A percentile compares a stretch with the other conserved stretches of the same genome.
These are phyloP conservation scores for Falco berigora DNA, from an alignment of 2,797 vertebrate species.

Conservation along the genomic window DNA sequence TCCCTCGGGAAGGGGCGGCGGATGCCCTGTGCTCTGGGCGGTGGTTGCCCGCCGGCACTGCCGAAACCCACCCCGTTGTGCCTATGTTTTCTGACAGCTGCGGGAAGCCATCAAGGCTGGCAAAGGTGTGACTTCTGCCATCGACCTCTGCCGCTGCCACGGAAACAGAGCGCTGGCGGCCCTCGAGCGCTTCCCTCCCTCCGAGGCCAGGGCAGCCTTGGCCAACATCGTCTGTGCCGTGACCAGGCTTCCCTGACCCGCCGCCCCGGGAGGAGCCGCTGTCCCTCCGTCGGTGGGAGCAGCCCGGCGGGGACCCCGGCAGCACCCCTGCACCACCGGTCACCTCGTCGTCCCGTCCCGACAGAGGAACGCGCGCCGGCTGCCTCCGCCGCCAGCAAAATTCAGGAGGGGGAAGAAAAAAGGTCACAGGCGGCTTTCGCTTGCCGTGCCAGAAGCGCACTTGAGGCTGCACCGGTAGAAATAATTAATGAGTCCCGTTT, in stretches of 20 bases:
- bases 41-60: neutral
- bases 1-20: neutral
- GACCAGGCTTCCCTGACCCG: constrained; percentile 84
- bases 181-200: constrained; percentile 91
- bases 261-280: neutral
- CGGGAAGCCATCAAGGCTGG: constrained; percentile 85
- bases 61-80: constrained; percentile 46
- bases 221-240: constrained; percentile 92
- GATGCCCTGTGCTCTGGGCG: neutral
- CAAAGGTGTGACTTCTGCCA: constrained; percentile 90
- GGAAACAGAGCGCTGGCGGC: constrained; percentile 91
- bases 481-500: constrained; percentile 97
- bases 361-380: neutral
- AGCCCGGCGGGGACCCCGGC: rapidly evolving
- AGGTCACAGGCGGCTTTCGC: constrained; percentile 81
- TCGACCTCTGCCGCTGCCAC: constrained; percentile 95
- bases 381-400: constrained; percentile 45
- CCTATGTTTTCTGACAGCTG: constrained; percentile 83
- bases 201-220: constrained; percentile 91
- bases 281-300: neutral
- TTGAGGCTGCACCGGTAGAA: constrained; percentile 91
- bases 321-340: neutral
- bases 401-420: constrained; percentile 52
- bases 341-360: neutral
- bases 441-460: constrained; percentile 84